Evolutionary conservation across 2,888 invertebrate species (phyloP).

Genomic region (Aphodius granarius): DNA sequence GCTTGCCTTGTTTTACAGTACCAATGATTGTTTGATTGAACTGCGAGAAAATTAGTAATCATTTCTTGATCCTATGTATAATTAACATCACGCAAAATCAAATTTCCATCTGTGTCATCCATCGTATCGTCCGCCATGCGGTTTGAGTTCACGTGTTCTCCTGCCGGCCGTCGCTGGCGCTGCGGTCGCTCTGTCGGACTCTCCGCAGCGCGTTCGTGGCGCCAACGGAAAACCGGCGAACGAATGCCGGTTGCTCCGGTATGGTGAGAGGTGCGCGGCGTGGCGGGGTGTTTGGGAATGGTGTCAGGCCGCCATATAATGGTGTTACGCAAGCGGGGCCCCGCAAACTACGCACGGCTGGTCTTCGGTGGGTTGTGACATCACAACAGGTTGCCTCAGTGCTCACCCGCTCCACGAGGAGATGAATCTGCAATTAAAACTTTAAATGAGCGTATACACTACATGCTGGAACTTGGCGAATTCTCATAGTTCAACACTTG

Average conservation of each 20-base stretch:
- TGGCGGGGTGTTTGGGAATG: constrained; percentile 37
- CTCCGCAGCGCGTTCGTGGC: background rate
- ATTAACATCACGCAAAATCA: background rate
- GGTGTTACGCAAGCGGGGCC: constrained; percentile 34
- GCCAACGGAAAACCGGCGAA: background rate
- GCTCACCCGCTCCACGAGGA: background rate
- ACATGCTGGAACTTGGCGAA: background rate
- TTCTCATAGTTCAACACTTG: background rate
- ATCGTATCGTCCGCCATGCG: background rate
- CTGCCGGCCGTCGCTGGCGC: background rate
- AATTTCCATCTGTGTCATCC: background rate
- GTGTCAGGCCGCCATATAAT: constrained; percentile 40
- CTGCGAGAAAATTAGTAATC: too few species aligned
- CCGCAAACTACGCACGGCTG: constrained; percentile 37
- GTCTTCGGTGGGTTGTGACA: constrained; percentile 33
- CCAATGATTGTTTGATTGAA: too few species aligned
- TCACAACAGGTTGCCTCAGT: constrained; percentile 36
- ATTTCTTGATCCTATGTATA: too few species aligned
- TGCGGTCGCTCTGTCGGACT: background rate
- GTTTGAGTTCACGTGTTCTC: background rate
- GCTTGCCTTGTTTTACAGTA: too few species aligned
- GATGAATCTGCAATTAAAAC: constrained; percentile 2
- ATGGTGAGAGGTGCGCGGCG: constrained; percentile 28
- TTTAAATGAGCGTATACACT: background rate
- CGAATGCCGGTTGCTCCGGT: constrained; percentile 5